A percentile compares a stretch with the other conserved stretches of the same genome.
Conservation (phyloP, 2,888 invertebrate genomes). For the Perizoma affinitatum region DNA sequence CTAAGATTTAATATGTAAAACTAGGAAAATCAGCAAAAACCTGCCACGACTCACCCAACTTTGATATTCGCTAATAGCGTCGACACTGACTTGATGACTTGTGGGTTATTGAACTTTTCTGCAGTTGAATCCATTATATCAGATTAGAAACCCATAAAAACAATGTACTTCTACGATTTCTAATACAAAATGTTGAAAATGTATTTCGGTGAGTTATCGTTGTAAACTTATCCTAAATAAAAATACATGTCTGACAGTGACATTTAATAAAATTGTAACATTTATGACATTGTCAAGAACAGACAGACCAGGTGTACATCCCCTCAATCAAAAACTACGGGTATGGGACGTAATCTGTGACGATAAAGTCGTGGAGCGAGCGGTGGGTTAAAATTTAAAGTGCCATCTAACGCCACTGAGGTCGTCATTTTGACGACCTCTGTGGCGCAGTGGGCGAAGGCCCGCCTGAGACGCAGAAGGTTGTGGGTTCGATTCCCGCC, state of each 20-base stretch:
- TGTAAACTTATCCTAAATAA: slow-evolving; percentile 12
- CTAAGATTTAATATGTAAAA: neutral
- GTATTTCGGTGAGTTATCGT: neutral
- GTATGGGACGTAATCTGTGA: too few relatives aligned
- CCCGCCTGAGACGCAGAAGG: too few relatives aligned
- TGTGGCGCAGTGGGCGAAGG: too few relatives aligned
- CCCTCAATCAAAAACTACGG: too few relatives aligned
- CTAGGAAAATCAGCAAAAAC: neutral
- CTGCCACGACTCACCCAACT: slow-evolving; percentile 24
- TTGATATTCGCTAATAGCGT: slow-evolving; percentile 21
- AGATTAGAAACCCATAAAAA: neutral
- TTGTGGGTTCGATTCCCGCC: too few relatives aligned
- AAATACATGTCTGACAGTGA: neutral
- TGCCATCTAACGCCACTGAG: too few relatives aligned
- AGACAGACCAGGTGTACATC: too few relatives aligned
- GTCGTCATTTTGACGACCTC: too few relatives aligned
- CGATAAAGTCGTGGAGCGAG: too few relatives aligned
- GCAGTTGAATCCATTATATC: slow-evolving; percentile 13
- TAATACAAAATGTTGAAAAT: neutral
- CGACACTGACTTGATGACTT: slow-evolving; percentile 21
- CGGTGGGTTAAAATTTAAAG: too few relatives aligned
- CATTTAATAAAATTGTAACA: neutral
- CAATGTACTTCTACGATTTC: neutral
- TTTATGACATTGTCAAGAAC: neutral
- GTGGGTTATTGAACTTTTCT: slow-evolving; percentile 10